Evolutionary conservation across 2,888 invertebrate genomes (phyloP), one percentile per base, ranked within the genome.

Genomic region (Hoplodrina ambigua): DNA sequence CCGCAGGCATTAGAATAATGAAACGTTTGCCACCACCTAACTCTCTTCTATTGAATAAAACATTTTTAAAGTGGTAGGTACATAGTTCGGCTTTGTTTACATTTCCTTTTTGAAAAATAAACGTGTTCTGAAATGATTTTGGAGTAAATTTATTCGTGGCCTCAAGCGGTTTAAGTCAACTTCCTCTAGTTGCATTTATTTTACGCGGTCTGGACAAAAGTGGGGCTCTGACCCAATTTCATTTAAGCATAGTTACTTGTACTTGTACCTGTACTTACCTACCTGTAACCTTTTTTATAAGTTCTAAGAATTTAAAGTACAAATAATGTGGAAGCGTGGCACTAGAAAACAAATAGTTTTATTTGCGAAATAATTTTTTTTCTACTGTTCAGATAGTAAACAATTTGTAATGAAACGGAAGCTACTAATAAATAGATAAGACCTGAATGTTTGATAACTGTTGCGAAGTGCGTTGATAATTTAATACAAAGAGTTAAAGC

Each of bases 1-100:
- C 91, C 90, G 85, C 91, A 91, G 80, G 91, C 91, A 94, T 94
- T 94, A 94, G 90, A 93, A 94, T 94, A 94, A 94, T 94, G 93
- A 94, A 94, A 94, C 89, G 88, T 87, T 91, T 89, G 83, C 89
- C 86, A 85, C 88, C 87, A 86, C 86, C 87, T 88, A 89, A 88
- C 88, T 87, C 86, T 84, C 78, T 85, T 83, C 88, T 88, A 87
- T 89, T 92, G 91, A 93, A 92, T 92, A 90, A 92, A 91, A 91
- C 89, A 92, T 90, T 83, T 89, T 87, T 84, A 80, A 86, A 86
- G 83, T 83, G 81, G 70, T 72, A 81, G 67, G 75, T 81, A 82
- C 68, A 81, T 77, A 78, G 80, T 83, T 83, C 41, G 60, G 68
- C 69, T 72, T 69, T 81, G 75, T 80, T 75, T 79, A 67, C 71